Percentiles rank a stretch among this genome's conserved stretches.
phyloP scores from a whole-genome alignment of 2,113 vertebrate genomes.

The Albula glossodonta region DNA sequence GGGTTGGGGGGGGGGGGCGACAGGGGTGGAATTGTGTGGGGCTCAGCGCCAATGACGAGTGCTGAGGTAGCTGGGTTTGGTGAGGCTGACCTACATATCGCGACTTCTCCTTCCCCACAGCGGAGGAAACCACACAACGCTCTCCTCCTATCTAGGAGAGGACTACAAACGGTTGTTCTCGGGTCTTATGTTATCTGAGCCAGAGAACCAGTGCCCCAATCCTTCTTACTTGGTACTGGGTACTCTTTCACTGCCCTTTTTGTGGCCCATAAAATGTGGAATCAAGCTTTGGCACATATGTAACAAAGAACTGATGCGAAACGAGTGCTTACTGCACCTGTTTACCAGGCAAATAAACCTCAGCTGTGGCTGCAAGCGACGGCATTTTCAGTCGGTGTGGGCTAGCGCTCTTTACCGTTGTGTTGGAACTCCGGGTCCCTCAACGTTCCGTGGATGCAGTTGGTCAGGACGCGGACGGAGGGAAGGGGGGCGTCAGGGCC shows the following conservation, averaged over 20 bases:
- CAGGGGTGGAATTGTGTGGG: too few species aligned
- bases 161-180: not conserved
- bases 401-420: conserved; percentile 65
- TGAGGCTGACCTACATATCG: conserved; percentile 33
- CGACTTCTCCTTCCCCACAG: conserved; percentile 25
- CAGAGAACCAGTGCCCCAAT: too few species aligned
- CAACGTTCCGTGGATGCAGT: conserved; percentile 78
- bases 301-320: too few species aligned
- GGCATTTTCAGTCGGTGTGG: too few species aligned
- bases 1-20: not conserved
- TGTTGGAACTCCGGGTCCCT: conserved; percentile 85
- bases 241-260: too few species aligned
- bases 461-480: conserved; percentile 36
- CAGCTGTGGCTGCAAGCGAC: too few species aligned
- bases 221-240: too few species aligned
- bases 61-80: conserved; percentile 5
- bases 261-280: too few species aligned
- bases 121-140: conserved; percentile 44
- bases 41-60: not conserved
- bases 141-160: conserved; percentile 39
- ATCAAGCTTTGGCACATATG: too few species aligned
- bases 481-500: conserved; percentile 23
- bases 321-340: too few species aligned
- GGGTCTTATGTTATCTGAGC: too few species aligned
- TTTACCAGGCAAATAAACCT: too few species aligned